Conservation (phyloP, 1,140 invertebrate species). For the Nymphalis io region DNA sequence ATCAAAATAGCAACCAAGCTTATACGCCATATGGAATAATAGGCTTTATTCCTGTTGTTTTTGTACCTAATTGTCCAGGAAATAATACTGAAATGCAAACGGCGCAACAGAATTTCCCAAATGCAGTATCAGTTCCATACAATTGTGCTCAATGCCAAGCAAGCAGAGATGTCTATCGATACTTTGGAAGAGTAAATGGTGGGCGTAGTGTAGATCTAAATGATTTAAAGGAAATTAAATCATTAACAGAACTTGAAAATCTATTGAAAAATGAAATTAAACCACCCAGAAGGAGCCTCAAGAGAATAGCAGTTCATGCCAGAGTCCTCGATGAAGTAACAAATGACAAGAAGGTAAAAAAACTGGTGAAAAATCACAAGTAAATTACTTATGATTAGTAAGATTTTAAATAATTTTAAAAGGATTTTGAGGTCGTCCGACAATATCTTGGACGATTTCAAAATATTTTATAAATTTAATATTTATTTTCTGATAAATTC, state of each 20-base stretch:
- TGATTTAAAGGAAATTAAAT: constrained; percentile 65
- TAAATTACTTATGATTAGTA: constrained; percentile 17
- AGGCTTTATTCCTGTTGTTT: constrained; percentile 83
- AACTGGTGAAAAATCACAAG: constrained; percentile 7
- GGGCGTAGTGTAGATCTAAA: constrained; percentile 55
- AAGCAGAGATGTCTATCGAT: constrained; percentile 57
- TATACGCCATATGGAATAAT: constrained; percentile 76
- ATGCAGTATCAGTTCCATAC: constrained; percentile 76
- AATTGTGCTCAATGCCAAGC: constrained; percentile 72
- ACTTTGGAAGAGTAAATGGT: constrained; percentile 57
- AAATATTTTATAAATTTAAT: constrained; percentile 60
- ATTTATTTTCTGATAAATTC: constrained; percentile 46
- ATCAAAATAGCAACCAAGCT: constrained; percentile 43
- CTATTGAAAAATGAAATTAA: constrained; percentile 66
- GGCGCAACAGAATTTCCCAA: constrained; percentile 81
- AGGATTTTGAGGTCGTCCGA: constrained; percentile 73
- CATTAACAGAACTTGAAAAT: constrained; percentile 62
- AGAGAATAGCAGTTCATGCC: constrained; percentile 57
- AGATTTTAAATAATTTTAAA: constrained; percentile 22
- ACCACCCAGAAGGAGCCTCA: constrained; percentile 54
- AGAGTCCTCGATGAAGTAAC: constrained; percentile 54
- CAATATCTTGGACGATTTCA: constrained; percentile 73
- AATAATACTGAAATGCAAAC: constrained; percentile 68
- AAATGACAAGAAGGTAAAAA: constrained; percentile 44
- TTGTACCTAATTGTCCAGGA: constrained; percentile 82